A percentile compares a stretch with the other conserved stretches of the same genome.
These are phyloP conservation scores for Semotilus atromaculatus DNA, from an alignment of 2,797 vertebrate species.

Conservation along the genomic window DNA sequence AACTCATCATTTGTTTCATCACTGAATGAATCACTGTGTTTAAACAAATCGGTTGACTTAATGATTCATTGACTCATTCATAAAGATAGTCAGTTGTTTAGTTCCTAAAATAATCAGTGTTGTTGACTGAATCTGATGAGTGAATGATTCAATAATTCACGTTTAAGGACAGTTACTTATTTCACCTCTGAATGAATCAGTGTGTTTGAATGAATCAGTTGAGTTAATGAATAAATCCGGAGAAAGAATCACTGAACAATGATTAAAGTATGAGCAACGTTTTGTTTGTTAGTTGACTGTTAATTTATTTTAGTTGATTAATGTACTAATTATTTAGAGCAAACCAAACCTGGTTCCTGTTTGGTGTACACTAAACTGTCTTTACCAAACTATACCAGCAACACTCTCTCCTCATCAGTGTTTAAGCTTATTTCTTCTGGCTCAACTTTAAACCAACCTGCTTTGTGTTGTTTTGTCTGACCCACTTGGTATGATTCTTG, in stretches of 20 bases:
- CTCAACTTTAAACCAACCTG: not conserved
- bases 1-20: not conserved
- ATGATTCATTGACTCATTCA: not conserved
- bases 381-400: not conserved
- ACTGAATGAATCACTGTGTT: not conserved
- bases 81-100: not conserved
- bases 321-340: not conserved
- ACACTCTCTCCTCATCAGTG: constrained; percentile 1
- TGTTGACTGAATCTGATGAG: not conserved
- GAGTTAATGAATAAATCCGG: not conserved
- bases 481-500: constrained; percentile 44
- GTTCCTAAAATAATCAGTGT: not conserved
- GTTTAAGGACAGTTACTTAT: not conserved
- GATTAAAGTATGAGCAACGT: not conserved
- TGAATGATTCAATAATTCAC: not conserved
- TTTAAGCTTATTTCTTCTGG: not conserved
- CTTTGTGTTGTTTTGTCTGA: constrained; percentile 37
- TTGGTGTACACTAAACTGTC: not conserved
- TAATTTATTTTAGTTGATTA: not conserved
- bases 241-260: not conserved
- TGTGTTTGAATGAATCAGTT: not conserved
- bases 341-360: not conserved
- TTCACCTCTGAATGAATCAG: not conserved
- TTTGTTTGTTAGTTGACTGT: not conserved
- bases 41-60: not conserved